Evolutionary conservation across 2,888 invertebrate genomes (phyloP).

Genomic region (Muscina levida): DNA sequence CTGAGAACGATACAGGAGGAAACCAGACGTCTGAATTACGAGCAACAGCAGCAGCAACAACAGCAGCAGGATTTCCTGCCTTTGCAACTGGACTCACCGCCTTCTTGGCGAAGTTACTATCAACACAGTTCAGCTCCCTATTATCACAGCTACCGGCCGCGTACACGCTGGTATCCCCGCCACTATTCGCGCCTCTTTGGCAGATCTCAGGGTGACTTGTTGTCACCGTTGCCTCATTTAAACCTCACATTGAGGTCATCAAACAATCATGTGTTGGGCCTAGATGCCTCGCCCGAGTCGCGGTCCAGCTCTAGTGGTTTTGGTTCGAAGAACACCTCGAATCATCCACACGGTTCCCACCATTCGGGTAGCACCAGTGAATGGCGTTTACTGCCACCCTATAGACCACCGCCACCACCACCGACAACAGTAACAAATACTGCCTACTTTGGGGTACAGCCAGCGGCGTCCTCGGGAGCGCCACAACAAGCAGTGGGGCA

Average conservation of each 20-base stretch:
- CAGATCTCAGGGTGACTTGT: slow-evolving; percentile 84
- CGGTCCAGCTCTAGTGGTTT: slow-evolving; percentile 94
- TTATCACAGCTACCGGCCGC: slow-evolving; percentile 81
- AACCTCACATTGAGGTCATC: slow-evolving; percentile 76
- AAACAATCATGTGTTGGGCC: slow-evolving; percentile 72
- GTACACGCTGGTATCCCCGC: slow-evolving; percentile 84
- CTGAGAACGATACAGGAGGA: slow-evolving; percentile 87
- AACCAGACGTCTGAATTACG: slow-evolving; percentile 81
- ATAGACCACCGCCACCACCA: slow-evolving; percentile 86
- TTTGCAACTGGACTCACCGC: slow-evolving; percentile 84
- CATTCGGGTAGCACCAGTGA: slow-evolving; percentile 87
- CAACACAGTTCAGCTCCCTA: slow-evolving; percentile 77
- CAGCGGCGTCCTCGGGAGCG: not conserved
- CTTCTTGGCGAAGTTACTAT: slow-evolving; percentile 81
- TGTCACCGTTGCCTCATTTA: slow-evolving; percentile 83
- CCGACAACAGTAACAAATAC: slow-evolving; percentile 81
- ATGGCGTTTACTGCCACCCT: slow-evolving; percentile 88
- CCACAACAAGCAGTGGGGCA: slow-evolving; percentile 2
- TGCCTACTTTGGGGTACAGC: slow-evolving; percentile 71
- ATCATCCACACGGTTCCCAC: slow-evolving; percentile 89
- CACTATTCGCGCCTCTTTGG: slow-evolving; percentile 85
- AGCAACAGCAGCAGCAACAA: slow-evolving; percentile 65
- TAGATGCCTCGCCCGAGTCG: slow-evolving; percentile 92
- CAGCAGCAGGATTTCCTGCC: slow-evolving; percentile 81
- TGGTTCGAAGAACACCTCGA: slow-evolving; percentile 93